These are phyloP conservation scores for Rhincodon typus DNA, from an alignment of 2,797 vertebrate species.

Conservation along the genomic window DNA sequence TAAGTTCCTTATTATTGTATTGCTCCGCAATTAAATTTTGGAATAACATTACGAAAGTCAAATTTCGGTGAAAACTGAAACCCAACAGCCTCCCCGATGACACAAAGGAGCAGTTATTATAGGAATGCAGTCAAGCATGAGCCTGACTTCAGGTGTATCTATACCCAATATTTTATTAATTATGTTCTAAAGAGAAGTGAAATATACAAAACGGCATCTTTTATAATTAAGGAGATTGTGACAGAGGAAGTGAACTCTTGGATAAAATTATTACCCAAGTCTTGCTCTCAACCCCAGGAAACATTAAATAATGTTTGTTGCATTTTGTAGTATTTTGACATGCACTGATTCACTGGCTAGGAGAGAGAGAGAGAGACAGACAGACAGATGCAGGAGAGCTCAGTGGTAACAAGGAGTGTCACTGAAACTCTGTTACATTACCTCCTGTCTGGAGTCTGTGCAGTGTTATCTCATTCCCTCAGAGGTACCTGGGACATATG, in stretches of 20 bases:
- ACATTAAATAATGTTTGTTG: neutral
- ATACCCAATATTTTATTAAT: neutral
- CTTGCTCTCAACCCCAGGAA: neutral
- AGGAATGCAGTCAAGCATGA: neutral
- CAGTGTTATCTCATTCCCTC: neutral
- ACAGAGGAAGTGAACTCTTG: neutral
- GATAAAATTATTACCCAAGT: neutral
- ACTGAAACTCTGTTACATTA: neutral
- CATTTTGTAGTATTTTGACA: neutral
- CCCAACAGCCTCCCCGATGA: neutral
- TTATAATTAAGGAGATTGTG: neutral
- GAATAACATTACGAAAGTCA: neutral
- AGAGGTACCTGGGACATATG: too few species aligned
- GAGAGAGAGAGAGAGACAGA: neutral
- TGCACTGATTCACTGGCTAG: neutral
- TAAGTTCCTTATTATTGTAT: neutral
- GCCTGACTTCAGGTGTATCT: neutral
- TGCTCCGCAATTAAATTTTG: neutral
- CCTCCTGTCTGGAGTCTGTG: neutral
- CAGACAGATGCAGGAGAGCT: neutral
- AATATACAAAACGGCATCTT: neutral
- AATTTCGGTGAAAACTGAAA: neutral
- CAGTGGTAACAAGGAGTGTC: neutral
- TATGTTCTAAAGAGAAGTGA: neutral
- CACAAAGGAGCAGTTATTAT: neutral